Evolutionary conservation across 2,113 vertebrate species (phyloP), one percentile per base, ranked within the genome.

Genomic region (Genyomyrus donnyi): DNA sequence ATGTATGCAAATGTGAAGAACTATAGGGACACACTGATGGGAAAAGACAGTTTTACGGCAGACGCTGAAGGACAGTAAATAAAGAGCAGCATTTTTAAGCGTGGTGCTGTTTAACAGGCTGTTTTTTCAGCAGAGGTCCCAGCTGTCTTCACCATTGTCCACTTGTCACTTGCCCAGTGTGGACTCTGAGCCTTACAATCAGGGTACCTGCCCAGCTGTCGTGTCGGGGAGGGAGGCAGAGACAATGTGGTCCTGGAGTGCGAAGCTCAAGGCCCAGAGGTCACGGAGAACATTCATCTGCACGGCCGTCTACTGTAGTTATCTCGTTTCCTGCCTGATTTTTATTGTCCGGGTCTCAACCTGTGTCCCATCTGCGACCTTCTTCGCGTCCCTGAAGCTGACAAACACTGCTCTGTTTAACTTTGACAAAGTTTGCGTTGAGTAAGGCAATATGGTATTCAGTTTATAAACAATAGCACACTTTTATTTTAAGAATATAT

Each of bases 261-360:
- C 42, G 39, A 48, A 17, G 93, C 91, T 91, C 91, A 84, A 90
- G 90, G 91, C 92, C 83, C 80, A 74, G 90, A 91, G 91, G 92
- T 91, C 91, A 91, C 89, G 13, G 89, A 92, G 91, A 93, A 93
- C 94, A 94, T 95, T 95, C 94, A 94, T 95, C 92, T 92, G 92
- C 66, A 90, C 93, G 89, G 91, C 93, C 91, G 90, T 94, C 83
- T 85, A 85, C 83, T 85, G 92, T 91, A 91, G 90, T 91, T 91
- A 93, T 92, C 91, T 66, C 93, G 93, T 96, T 94, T 95, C 95
- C 94, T 86, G 92, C 93, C 93, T 94, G 94, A 93, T 96, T 95
- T 96, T 95, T 94, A 93, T 94, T 96, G 95, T 96, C 95, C 95
- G 93, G 92, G 93, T 93, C 90, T 92, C 19, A 74, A 74, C 62